phyloP scores from a whole-genome alignment of 2,797 vertebrate genomes.

The Parauchenoglanis ngamensis region DNA sequence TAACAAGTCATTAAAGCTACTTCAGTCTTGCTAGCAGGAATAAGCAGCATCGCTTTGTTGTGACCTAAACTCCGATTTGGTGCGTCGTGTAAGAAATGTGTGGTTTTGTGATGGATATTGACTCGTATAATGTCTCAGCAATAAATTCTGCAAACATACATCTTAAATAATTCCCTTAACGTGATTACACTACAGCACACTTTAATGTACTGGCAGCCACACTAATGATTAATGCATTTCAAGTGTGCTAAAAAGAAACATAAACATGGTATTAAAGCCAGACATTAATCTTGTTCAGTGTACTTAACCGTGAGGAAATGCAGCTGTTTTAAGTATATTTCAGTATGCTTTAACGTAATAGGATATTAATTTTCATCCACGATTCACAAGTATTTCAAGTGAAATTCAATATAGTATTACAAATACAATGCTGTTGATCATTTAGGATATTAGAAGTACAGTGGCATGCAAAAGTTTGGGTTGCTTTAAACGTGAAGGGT shows the following conservation, averaged over 20 bases:
- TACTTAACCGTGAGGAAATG: neutral
- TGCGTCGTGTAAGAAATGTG: neutral
- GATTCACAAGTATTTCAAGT: neutral
- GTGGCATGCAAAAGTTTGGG: too few species aligned
- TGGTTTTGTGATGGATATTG: neutral
- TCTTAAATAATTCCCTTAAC: neutral
- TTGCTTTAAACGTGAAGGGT: too few species aligned
- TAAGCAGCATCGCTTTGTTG: neutral
- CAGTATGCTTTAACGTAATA: neutral
- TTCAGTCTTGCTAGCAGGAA: neutral
- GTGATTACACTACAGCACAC: neutral
- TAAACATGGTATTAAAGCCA: neutral
- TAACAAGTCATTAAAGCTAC: neutral
- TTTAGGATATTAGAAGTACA: neutral
- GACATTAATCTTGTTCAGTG: neutral
- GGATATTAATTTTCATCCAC: too few species aligned
- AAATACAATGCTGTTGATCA: neutral
- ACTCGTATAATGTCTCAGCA: neutral
- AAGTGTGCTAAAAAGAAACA: neutral
- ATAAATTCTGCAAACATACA: neutral
- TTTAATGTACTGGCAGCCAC: neutral
- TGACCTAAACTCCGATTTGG: neutral
- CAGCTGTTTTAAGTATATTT: too few species aligned
- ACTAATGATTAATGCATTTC: neutral
- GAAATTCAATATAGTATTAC: neutral